Base-by-base conservation (phyloP, 2,797 vertebrate genomes). In the Betta splendens region DNA sequence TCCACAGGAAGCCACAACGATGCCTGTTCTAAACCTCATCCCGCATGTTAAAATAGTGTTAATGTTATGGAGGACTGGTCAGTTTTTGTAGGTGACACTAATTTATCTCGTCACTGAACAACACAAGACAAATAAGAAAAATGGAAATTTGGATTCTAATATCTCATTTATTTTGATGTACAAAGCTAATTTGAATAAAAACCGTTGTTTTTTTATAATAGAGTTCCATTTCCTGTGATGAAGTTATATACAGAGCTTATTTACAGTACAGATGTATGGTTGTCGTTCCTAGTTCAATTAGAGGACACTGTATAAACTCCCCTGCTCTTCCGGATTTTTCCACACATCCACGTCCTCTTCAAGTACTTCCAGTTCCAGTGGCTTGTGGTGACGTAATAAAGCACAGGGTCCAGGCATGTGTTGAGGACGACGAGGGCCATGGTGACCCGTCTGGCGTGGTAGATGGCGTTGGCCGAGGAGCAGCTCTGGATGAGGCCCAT, bases 381-480 rank as follows among this genome's bases (percentile, higher is more conserved):
- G 45, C 71, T 85, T 6, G 87, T 91, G 67, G 85, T 89, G 75
- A 91, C 82, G n/a, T 85, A 93, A 78, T 92, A 94, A 3, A 96
- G 66, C 40, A 96, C 1, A 0, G 94, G 95, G 80, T 94, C 93
- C 21, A 96, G 77, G 72, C 93, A 93, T 3, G 93, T 92, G 84
- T 93, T 95, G 42, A 94, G 39, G 59, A 87, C 92, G 57, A 93
- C 86, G 1, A 95, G 81, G 0, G 90, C 93, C 52, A 89, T 80
- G 42, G 90, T 93, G 47, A 93, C 55, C 2, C 88, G 79, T 0
- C 92, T 82, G 33, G 91, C 53, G 0, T 85, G 37, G 78, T 91
- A 86, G 73, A 95, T 91, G 17, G 18, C 23, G 2, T 4, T 5
- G 2, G 38, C 43, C 0, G 51, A 1, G 0, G 43, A 3, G 72